phyloP scores from a whole-genome alignment of 2,797 vertebrate species.

The Sebastes steindachneri region DNA sequence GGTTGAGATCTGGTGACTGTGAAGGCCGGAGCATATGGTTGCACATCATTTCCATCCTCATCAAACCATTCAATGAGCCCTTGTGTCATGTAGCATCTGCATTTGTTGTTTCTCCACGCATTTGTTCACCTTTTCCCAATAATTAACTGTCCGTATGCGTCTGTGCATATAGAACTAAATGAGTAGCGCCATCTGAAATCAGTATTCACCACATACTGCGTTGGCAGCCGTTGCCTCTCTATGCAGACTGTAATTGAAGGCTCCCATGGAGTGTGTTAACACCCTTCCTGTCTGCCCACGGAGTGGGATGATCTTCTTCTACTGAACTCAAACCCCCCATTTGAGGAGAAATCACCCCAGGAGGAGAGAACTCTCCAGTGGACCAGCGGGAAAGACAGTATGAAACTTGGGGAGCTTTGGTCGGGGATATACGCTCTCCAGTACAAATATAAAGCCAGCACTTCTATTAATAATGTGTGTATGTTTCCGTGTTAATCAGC shows the following conservation, averaged over 20 bases:
- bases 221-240: not conserved
- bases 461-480: slow-evolving; percentile 43
- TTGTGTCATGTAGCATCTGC: not conserved
- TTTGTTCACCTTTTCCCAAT: not conserved
- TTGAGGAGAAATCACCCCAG: not conserved
- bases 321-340: not conserved
- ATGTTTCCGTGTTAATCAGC: slow-evolving; percentile 57
- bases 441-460: not conserved
- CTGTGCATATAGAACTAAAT: not conserved
- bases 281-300: slow-evolving; percentile 13
- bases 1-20: not conserved
- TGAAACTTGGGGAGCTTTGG: not conserved
- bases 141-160: not conserved
- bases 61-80: not conserved
- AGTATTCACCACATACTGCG: not conserved
- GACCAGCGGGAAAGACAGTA: not conserved
- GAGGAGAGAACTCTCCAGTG: not conserved
- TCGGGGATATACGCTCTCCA: not conserved
- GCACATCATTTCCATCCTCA: not conserved
- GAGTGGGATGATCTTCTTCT: slow-evolving; percentile 1
- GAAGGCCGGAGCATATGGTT: not conserved
- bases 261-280: slow-evolving; percentile 27
- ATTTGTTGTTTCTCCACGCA: not conserved
- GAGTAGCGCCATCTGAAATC: not conserved
- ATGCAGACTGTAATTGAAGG: slow-evolving; percentile 8